Percentiles rank a stretch among this genome's conserved stretches.
Evolutionary conservation across 2,113 vertebrate genomes (phyloP).

Genomic region (Puntigrus tetrazona): DNA sequence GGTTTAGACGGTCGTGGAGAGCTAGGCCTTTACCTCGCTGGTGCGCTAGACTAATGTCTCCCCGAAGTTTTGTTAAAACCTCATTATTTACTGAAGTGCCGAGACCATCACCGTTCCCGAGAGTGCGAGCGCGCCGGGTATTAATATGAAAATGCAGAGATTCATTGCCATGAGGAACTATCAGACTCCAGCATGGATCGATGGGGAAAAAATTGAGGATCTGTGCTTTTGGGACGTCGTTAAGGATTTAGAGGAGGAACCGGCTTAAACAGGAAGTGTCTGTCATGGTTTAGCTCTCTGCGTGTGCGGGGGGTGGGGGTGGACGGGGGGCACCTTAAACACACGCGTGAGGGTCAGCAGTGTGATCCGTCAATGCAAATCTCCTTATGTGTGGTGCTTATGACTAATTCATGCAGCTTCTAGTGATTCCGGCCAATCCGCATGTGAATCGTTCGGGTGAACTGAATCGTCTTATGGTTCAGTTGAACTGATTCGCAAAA

Average conservation of each 20-base stretch:
- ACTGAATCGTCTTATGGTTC: not conserved
- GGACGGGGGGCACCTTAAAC: not conserved
- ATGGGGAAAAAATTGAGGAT: constrained; percentile 63
- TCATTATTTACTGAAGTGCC: constrained; percentile 79
- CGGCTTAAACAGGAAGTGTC: constrained; percentile 50
- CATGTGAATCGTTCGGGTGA: not conserved
- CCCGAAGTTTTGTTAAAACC: no score
- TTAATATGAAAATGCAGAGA: constrained; percentile 65
- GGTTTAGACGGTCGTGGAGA: not conserved
- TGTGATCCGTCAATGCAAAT: constrained; percentile 18
- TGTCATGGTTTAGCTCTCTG: constrained; percentile 16
- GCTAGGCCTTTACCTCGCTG: constrained; percentile 36
- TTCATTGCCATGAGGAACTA: constrained; percentile 64
- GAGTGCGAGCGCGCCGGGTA: constrained; percentile 34
- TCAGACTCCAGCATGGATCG: constrained; percentile 65
- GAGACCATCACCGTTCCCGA: constrained; percentile 42
- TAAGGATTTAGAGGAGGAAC: constrained; percentile 53
- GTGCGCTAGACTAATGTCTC: constrained; percentile 38
- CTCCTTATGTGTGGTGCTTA: not conserved
- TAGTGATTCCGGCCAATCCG: not conserved
- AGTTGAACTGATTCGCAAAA: not conserved
- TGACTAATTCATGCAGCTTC: not conserved
- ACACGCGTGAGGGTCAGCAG: not conserved
- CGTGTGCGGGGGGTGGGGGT: not conserved
- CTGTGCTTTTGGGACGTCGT: constrained; percentile 74